phyloP scores from a whole-genome alignment of 2,888 invertebrate genomes.

The Drosophila anomelani region DNA sequence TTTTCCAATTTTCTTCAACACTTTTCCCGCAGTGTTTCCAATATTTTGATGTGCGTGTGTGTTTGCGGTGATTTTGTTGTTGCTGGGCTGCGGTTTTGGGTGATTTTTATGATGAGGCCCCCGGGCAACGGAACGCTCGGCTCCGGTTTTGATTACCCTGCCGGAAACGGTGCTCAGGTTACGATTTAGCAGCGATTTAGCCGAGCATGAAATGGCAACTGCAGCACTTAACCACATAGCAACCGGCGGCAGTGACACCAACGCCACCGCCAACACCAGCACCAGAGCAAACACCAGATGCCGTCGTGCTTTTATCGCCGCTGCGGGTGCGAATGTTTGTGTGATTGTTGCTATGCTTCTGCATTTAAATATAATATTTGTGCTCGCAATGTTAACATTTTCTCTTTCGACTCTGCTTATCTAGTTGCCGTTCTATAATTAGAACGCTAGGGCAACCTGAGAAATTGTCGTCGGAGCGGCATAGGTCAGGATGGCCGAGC shows the following conservation, averaged over 20 bases:
- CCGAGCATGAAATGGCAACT: constrained; percentile 64
- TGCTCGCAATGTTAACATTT: constrained; percentile 4
- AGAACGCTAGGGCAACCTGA: not conserved
- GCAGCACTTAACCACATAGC: constrained; percentile 53
- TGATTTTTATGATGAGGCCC: constrained; percentile 70
- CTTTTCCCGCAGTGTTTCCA: constrained; percentile 5
- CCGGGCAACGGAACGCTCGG: constrained; percentile 46
- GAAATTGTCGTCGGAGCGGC: not conserved
- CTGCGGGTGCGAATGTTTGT: constrained; percentile 2
- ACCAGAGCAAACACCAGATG: constrained; percentile 16
- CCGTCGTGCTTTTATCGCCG: constrained; percentile 36
- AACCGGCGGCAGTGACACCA: constrained; percentile 42
- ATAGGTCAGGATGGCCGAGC: constrained; percentile 83
- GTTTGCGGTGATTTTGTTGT: constrained; percentile 15
- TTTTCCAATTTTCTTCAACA: too few species aligned
- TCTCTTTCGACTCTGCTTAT: constrained; percentile 36
- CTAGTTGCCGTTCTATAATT: constrained; percentile 54
- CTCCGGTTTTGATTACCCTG: constrained; percentile 67
- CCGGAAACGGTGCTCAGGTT: constrained; percentile 72
- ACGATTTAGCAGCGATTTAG: constrained; percentile 66
- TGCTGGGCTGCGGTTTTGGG: constrained; percentile 63
- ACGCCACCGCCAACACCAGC: not conserved
- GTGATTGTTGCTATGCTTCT: constrained; percentile 1
- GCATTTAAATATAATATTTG: constrained; percentile 7
- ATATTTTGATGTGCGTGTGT: constrained; percentile 10